phyloP scores from a whole-genome alignment of 1,140 invertebrate species.

The Drosophila ohnishii region DNA sequence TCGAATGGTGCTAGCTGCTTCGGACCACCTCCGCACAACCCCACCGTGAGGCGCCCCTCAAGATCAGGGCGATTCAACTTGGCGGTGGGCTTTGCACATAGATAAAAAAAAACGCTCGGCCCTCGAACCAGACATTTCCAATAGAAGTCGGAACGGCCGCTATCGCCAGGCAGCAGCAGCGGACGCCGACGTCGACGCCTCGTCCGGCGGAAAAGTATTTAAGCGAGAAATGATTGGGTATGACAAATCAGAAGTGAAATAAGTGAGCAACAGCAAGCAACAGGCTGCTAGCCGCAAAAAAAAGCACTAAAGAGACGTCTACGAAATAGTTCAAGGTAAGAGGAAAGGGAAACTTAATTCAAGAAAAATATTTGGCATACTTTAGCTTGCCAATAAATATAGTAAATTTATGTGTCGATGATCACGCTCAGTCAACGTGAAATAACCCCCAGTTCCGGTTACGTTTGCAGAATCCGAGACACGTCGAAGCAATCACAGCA shows the following conservation, averaged over 20 bases:
- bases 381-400: constrained; percentile 24
- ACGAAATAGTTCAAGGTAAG: constrained; percentile 29
- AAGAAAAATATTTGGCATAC: constrained; percentile 30
- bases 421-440: constrained; percentile 26
- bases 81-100: constrained; percentile 19
- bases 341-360: constrained; percentile 31
- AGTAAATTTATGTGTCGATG: constrained; percentile 15
- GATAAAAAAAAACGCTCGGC: constrained; percentile 34
- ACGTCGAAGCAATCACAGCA: neutral
- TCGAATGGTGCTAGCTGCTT: constrained; percentile 4
- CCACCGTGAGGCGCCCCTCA: constrained; percentile 21
- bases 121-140: constrained; percentile 54
- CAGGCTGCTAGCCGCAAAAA: constrained; percentile 18
- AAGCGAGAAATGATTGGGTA: constrained; percentile 67
- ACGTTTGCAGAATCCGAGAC: constrained; percentile 19
- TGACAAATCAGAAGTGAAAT: constrained; percentile 78
- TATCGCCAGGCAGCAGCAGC: constrained; percentile 21
- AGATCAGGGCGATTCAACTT: constrained; percentile 43
- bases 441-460: constrained; percentile 26
- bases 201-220: constrained; percentile 58
- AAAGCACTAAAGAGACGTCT: constrained; percentile 8
- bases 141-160: constrained; percentile 36
- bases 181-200: constrained; percentile 20
- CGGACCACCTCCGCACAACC: neutral
- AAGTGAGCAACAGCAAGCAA: constrained; percentile 63